Base-by-base conservation (phyloP, 1,140 invertebrate species). In the Polypedilum vanderplanki region DNA sequence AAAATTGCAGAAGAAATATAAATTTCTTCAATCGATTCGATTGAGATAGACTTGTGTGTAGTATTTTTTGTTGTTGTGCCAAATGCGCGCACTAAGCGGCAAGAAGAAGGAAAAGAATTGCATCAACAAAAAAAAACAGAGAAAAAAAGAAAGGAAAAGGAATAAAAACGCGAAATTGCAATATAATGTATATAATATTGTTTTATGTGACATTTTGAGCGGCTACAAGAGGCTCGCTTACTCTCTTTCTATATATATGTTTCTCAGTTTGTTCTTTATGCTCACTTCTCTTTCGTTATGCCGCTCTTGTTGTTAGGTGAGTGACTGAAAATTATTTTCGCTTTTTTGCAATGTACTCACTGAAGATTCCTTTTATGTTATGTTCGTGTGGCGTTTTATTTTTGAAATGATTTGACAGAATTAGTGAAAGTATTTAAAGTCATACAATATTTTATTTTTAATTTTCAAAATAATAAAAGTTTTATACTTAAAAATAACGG, bases 121-220 rank as follows among this genome's bases (percentile, higher is more conserved):
- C 24, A 33, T 33, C 24, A 33, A 33, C 24, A 33, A 33, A 33
- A 33, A n/a, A 33, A 33, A 33, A 5, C 24, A 33, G 24, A 57
- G 46, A 57, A 15, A n/a, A 46, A 46, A 15, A 46, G 41, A 46
- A 46, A n/a, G n/a, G 24, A 33, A 33, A 33, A 33, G 24, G 24
- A 33, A 33, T 57, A n/a, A 57, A 57, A n/a, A 57, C 46, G 46
- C 24, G 46, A 57, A 57, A 57, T 57, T 57, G 46, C 46, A 57
- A 57, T 57, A 57, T 57, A 57, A 57, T 57, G 46, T 57, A 57
- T n/a, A 57, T 57, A 57, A 57, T 57, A 57, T 57, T 57, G 46
- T 57, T 57, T 57, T 57, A 12, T 57, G 46, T 57, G 46, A 57
- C 46, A 57, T 57, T 57, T 57, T 57, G 46, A 57, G 46, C 46